These are phyloP conservation scores for Drosophila vallismaia DNA, from an alignment of 2,888 invertebrate species.

Conservation along the genomic window DNA sequence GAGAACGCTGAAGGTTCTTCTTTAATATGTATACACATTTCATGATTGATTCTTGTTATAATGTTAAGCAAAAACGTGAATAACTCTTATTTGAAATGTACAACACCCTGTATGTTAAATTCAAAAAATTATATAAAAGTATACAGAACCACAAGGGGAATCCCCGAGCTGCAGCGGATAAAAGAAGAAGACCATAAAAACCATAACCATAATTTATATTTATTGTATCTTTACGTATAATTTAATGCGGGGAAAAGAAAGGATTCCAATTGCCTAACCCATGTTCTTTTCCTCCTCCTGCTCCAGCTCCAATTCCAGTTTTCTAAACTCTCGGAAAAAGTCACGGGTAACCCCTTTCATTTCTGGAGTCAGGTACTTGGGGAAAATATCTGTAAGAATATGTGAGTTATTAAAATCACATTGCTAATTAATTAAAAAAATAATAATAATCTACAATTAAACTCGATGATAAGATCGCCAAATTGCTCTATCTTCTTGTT, in stretches of 20 bases:
- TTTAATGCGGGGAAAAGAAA: neutral
- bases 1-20: too few relatives aligned
- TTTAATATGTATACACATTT: too few relatives aligned
- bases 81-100: too few relatives aligned
- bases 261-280: neutral
- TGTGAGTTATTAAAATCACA: neutral
- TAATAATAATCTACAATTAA: conserved; percentile 84
- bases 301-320: conserved; percentile 52
- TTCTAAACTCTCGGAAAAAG: conserved; percentile 60
- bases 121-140: too few relatives aligned
- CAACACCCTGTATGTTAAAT: too few relatives aligned
- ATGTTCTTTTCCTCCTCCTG: conserved; percentile 38
- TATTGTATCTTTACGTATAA: conserved; percentile 14
- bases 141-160: too few relatives aligned
- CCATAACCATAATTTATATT: conserved; percentile 3
- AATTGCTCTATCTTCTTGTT: conserved; percentile 83
- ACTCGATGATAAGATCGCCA: conserved; percentile 89
- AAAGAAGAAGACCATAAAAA: too few relatives aligned
- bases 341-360: conserved; percentile 83
- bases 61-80: too few relatives aligned
- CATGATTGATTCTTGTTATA: too few relatives aligned
- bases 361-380: conserved; percentile 84
- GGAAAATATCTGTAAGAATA: conserved; percentile 84
- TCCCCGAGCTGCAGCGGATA: too few relatives aligned
- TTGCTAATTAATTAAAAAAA: accelerated